Evolutionary conservation across 2,113 vertebrate species (phyloP).

Genomic region (Oreochromis tanganicae): DNA sequence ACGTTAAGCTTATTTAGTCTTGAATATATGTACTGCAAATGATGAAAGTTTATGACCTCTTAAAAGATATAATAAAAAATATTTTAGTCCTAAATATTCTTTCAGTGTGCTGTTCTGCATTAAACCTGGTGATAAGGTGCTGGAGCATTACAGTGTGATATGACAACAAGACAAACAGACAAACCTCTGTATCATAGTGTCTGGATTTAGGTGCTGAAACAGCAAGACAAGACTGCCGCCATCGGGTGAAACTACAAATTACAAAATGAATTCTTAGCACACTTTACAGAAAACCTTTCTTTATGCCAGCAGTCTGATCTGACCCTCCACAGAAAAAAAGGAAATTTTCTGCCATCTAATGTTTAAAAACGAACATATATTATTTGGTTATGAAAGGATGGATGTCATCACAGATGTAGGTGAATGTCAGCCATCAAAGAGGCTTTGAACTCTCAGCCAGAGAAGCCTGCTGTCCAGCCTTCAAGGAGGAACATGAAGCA

Average conservation of each 20-base stretch:
- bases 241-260: neutral
- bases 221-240: neutral
- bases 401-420: neutral
- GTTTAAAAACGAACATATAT: neutral
- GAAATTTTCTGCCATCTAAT: neutral
- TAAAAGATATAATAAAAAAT: neutral
- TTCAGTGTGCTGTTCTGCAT: neutral
- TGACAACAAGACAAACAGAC: neutral
- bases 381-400: neutral
- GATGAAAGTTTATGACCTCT: neutral
- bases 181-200: neutral
- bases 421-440: neutral
- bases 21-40: neutral
- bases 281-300: neutral
- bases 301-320: neutral
- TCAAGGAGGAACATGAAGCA: neutral
- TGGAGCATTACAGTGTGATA: neutral
- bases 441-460: neutral
- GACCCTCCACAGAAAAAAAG: neutral
- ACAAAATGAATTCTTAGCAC: neutral
- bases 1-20: neutral
- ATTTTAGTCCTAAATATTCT: neutral
- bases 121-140: neutral
- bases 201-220: neutral
- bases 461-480: neutral